Evolutionary conservation across 2,888 invertebrate species (phyloP).

Genomic region (Orchestes rusci): DNA sequence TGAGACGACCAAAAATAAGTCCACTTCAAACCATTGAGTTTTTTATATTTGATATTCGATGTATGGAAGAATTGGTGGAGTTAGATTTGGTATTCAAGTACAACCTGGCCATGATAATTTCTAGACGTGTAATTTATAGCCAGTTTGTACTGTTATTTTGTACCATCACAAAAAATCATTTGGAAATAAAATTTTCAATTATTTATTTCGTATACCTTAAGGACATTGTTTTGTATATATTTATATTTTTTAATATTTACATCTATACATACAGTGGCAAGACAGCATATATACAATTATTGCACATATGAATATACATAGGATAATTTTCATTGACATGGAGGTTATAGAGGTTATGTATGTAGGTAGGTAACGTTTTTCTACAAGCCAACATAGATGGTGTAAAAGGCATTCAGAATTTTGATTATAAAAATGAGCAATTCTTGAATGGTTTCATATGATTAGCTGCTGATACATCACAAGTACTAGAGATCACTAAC

Average conservation of each 20-base stretch:
- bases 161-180: too few relatives aligned
- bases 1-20: too few relatives aligned
- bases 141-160: too few relatives aligned
- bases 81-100: too few relatives aligned
- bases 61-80: too few relatives aligned
- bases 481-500: constrained; percentile 41
- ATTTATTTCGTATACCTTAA: constrained; percentile 39
- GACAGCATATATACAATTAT: constrained; percentile 43
- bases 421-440: constrained; percentile 38
- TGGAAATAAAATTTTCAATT: too few relatives aligned
- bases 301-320: constrained; percentile 40
- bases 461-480: constrained; percentile 36
- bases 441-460: constrained; percentile 35
- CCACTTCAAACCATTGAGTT: too few relatives aligned
- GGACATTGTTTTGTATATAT: constrained; percentile 23
- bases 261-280: constrained; percentile 44
- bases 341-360: constrained; percentile 12
- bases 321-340: constrained; percentile 14
- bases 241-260: constrained; percentile 35
- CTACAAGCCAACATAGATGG: constrained; percentile 20
- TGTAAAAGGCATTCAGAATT: constrained; percentile 12
- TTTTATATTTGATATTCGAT: too few relatives aligned
- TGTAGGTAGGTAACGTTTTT: constrained; percentile 22
- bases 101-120: too few relatives aligned
- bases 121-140: too few relatives aligned